These are phyloP conservation scores for Chironomus striatipennis DNA, from an alignment of 1,140 invertebrate genomes.

Conservation along the genomic window DNA sequence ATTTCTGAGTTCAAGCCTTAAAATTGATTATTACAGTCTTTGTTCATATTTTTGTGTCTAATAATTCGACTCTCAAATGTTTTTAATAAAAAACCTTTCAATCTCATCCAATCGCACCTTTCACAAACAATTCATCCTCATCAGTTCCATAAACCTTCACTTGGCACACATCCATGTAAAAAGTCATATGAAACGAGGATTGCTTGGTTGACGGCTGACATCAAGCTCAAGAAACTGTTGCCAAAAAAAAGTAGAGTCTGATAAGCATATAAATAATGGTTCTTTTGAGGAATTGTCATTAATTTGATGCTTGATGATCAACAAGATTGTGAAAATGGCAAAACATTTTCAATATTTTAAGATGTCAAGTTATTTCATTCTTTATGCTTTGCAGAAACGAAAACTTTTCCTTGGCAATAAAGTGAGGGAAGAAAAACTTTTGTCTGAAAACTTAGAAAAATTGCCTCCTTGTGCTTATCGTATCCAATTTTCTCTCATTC, in stretches of 20 bases:
- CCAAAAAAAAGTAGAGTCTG: neutral
- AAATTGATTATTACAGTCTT: no score
- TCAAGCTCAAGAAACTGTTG: neutral
- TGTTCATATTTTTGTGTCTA: no score
- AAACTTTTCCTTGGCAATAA: neutral
- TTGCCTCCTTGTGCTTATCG: neutral
- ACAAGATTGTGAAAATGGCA: neutral
- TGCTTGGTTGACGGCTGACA: no score
- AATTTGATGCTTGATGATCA: slow-evolving; percentile 5
- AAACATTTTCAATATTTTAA: neutral
- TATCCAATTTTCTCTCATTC: neutral
- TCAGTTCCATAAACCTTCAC: no score
- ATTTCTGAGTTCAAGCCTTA: no score
- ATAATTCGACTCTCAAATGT: no score
- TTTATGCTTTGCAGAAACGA: neutral
- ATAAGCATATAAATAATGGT: slow-evolving; percentile 19
- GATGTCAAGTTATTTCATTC: neutral
- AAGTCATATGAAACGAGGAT: no score
- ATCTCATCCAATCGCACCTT: no score
- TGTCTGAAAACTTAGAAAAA: neutral
- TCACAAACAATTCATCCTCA: no score
- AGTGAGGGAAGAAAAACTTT: neutral
- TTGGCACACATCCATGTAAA: no score
- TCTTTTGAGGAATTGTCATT: slow-evolving; percentile 20
- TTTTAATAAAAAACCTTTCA: no score